Conservation (phyloP, 2,888 invertebrate species). For the Cerastoderma edule region DNA sequence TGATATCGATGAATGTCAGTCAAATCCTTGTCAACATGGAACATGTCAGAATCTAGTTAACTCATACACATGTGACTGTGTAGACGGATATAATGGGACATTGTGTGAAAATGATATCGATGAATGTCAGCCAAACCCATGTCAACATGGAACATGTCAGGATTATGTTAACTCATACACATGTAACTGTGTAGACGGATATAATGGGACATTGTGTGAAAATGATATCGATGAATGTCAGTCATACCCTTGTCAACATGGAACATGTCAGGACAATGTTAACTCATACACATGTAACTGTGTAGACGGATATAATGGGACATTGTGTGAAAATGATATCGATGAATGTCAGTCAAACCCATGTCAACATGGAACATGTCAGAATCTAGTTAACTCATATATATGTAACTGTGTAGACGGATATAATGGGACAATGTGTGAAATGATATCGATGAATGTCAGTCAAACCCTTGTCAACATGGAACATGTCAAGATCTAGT, state of each 20-base stretch:
- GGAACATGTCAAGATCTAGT: slow-evolving; percentile 2
- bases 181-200: slow-evolving; percentile 44
- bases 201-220: slow-evolving; percentile 24
- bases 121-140: slow-evolving; percentile 19
- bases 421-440: slow-evolving; percentile 24
- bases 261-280: slow-evolving; percentile 55
- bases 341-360: slow-evolving; percentile 30
- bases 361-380: slow-evolving; percentile 5
- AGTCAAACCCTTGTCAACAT: neutral
- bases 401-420: slow-evolving; percentile 46
- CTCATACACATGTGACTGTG: no score
- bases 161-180: slow-evolving; percentile 47
- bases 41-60: no score
- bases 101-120: slow-evolving; percentile 31
- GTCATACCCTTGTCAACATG: slow-evolving; percentile 51
- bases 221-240: slow-evolving; percentile 12
- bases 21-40: no score
- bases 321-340: slow-evolving; percentile 28
- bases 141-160: slow-evolving; percentile 6
- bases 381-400: slow-evolving; percentile 47
- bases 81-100: slow-evolving; percentile 46
- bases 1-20: no score
- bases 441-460: slow-evolving; percentile 20
- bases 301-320: slow-evolving; percentile 48
- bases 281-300: slow-evolving; percentile 62